A percentile compares a stretch with the other conserved stretches of the same genome.
Conservation (phyloP, 2,888 invertebrate genomes). For the Drosophila niveifrons region DNA sequence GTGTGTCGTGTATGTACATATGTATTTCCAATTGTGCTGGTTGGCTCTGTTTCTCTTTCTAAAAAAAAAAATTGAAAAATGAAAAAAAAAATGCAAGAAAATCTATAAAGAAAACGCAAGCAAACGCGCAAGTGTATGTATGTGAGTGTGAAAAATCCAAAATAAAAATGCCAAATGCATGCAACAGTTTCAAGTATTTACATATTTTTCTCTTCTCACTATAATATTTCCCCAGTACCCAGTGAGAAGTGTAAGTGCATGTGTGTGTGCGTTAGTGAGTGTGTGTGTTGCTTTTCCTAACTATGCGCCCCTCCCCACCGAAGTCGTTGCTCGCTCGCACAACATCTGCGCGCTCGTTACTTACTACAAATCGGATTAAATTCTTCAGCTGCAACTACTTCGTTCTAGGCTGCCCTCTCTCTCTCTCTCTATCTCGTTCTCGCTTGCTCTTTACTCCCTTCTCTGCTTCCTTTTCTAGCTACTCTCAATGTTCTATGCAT, state of each 20-base stretch:
- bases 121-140: constrained; percentile 53
- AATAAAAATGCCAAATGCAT: constrained; percentile 64
- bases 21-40: constrained; percentile 76
- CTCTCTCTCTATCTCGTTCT: constrained; percentile 23
- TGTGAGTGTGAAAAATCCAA: constrained; percentile 56
- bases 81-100: constrained; percentile 34
- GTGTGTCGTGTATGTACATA: constrained; percentile 56
- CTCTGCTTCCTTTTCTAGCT: constrained; percentile 21
- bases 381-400: constrained; percentile 66
- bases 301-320: constrained; percentile 31
- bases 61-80: constrained; percentile 36
- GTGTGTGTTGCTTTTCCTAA: constrained; percentile 63
- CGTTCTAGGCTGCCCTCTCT: constrained; percentile 46
- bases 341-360: constrained; percentile 68
- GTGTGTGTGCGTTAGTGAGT: constrained; percentile 21
- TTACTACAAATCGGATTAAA: constrained; percentile 72
- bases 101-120: constrained; percentile 49
- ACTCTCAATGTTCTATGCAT: constrained; percentile 34
- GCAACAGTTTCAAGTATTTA: constrained; percentile 55
- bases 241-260: constrained; percentile 31
- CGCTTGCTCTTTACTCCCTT: constrained; percentile 12
- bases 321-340: constrained; percentile 49
- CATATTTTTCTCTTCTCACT: constrained; percentile 61
- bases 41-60: constrained; percentile 66
- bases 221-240: constrained; percentile 38